These are phyloP conservation scores for Corydoras maculifer DNA, from an alignment of 2,113 vertebrate species.

Conservation along the genomic window DNA sequence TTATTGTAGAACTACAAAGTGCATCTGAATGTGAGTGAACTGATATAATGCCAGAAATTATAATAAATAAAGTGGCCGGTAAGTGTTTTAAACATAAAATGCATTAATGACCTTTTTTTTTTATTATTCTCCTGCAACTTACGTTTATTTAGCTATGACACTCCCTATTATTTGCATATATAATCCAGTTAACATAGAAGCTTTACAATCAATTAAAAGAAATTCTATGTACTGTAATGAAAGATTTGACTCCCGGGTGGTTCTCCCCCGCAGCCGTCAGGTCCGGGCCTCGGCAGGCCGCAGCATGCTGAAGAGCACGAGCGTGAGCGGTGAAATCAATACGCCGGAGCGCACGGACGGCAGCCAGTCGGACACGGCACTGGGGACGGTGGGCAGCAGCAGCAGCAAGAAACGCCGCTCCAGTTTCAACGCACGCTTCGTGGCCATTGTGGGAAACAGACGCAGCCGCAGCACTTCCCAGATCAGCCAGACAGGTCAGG, in stretches of 20 bases:
- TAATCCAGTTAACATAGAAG: no score
- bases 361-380: conserved; percentile 95
- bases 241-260: background rate
- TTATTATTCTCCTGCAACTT: no score
- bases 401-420: conserved; percentile 90
- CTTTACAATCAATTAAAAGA: no score
- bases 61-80: no score
- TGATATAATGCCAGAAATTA: no score
- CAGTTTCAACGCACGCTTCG: conserved; percentile 91
- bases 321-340: conserved; percentile 91
- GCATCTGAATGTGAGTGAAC: no score
- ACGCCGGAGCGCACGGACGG: conserved; percentile 88
- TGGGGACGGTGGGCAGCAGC: conserved; percentile 81
- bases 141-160: no score
- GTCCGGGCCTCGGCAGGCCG: conserved; percentile 80
- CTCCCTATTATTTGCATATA: no score
- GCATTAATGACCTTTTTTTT: no score
- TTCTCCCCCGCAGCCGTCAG: conserved; percentile 69
- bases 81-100: no score
- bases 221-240: background rate
- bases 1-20: no score
- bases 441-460: conserved; percentile 83
- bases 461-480: conserved; percentile 95
- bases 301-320: conserved; percentile 93
- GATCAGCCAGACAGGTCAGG: conserved; percentile 90